phyloP scores from a whole-genome alignment of 2,113 vertebrate genomes.

The Notiomystis cincta region DNA sequence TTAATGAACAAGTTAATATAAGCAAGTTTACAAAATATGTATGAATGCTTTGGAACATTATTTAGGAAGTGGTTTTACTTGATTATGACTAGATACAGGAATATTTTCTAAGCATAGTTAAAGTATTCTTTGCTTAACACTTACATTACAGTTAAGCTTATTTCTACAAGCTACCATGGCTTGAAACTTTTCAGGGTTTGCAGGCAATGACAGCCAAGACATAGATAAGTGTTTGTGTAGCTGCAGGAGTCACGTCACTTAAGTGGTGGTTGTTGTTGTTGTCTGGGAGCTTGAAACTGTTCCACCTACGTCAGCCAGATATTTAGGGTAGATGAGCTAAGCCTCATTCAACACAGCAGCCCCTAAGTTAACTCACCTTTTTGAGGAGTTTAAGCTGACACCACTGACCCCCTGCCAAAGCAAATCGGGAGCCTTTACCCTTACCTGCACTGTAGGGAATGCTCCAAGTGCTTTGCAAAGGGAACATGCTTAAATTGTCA shows the following conservation, averaged over 20 bases:
- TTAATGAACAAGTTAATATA: neutral
- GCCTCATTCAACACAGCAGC: neutral
- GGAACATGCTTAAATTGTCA: neutral
- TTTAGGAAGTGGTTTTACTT: neutral
- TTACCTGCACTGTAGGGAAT: neutral
- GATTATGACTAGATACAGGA: neutral
- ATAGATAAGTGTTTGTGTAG: neutral
- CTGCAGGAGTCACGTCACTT: neutral
- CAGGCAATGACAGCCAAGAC: neutral
- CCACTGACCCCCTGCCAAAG: neutral
- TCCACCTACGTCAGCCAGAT: neutral
- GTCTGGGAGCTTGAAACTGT: neutral
- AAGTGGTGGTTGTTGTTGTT: rapidly evolving
- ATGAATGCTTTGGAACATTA: neutral
- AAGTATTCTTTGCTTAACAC: neutral
- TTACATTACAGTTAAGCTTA: neutral
- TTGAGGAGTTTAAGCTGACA: neutral
- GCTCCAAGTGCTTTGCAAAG: neutral
- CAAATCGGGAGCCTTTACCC: neutral
- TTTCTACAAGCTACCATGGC: neutral
- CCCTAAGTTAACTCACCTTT: neutral
- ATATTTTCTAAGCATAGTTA: neutral
- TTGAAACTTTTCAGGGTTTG: neutral
- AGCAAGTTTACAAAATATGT: neutral
- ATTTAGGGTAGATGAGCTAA: neutral